Conservation (phyloP, 1,140 invertebrate species). For the Cyclina sinensis region DNA sequence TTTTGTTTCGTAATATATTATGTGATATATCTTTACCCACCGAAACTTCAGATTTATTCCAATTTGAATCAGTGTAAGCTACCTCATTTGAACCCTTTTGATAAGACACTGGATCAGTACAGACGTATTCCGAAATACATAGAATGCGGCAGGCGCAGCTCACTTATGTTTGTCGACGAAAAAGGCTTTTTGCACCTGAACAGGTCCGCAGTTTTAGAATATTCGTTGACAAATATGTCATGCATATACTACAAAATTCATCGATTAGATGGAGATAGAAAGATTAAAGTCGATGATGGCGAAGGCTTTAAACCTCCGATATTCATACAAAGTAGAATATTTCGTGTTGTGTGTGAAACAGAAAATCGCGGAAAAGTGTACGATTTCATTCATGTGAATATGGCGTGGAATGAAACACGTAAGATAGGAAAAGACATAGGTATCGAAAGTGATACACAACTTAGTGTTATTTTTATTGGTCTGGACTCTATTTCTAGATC, state of each 20-base stretch:
- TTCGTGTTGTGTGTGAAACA: conserved; percentile 6
- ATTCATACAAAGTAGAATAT: conserved; percentile 26
- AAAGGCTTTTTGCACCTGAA: conserved; percentile 11
- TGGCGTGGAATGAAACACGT: background rate
- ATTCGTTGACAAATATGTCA: background rate
- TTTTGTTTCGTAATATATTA: too few relatives aligned
- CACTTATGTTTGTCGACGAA: conserved; percentile 42
- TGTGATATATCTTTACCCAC: too few relatives aligned
- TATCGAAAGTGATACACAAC: background rate
- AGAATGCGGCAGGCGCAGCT: background rate
- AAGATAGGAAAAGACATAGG: background rate
- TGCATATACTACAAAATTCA: background rate
- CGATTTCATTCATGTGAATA: conserved; percentile 10
- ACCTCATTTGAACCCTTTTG: conserved; percentile 29
- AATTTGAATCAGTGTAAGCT: conserved; percentile 27
- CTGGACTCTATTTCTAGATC: conserved; percentile 75
- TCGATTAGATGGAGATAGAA: background rate
- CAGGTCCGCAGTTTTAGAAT: background rate
- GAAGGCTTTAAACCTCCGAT: background rate
- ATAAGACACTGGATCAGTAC: conserved; percentile 3
- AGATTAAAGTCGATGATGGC: background rate
- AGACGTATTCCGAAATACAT: background rate
- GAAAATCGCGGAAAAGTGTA: background rate
- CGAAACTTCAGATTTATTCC: too few relatives aligned
- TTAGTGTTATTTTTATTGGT: conserved; percentile 73